Conservation (phyloP, 2,888 invertebrate genomes). For the Drosophila meridionalis region DNA sequence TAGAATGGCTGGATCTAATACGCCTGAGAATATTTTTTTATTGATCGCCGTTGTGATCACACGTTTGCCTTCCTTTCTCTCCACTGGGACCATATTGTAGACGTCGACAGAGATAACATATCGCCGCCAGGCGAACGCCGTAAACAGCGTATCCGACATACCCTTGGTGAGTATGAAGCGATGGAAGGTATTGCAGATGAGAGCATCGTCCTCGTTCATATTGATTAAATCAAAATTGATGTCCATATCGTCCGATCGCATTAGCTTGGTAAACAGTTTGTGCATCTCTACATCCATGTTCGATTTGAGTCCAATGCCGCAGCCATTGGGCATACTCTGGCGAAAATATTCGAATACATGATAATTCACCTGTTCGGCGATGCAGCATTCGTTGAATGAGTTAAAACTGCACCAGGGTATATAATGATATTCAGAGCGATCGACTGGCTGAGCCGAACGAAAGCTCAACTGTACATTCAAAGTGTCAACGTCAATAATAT, state of each 20-base stretch:
- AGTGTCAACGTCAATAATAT: slow-evolving; percentile 21
- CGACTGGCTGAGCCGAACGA: slow-evolving; percentile 43
- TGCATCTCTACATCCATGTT: slow-evolving; percentile 51
- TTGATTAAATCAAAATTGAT: slow-evolving; percentile 52
- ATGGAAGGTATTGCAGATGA: slow-evolving; percentile 73
- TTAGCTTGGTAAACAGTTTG: slow-evolving; percentile 42
- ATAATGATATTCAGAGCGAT: slow-evolving; percentile 38
- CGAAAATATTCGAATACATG: slow-evolving; percentile 64
- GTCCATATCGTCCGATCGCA: slow-evolving; percentile 53
- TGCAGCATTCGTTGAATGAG: slow-evolving; percentile 36
- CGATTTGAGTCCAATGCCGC: slow-evolving; percentile 51
- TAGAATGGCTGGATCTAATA: slow-evolving; percentile 68
- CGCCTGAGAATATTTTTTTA: slow-evolving; percentile 65
- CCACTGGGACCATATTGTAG: slow-evolving; percentile 23
- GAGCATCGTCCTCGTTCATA: slow-evolving; percentile 37
- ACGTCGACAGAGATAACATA: slow-evolving; percentile 66
- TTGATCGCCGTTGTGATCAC: not conserved
- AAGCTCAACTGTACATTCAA: slow-evolving; percentile 51
- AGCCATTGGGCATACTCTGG: not conserved
- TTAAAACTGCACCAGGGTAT: slow-evolving; percentile 57
- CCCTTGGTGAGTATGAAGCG: slow-evolving; percentile 68
- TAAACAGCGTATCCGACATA: slow-evolving; percentile 51
- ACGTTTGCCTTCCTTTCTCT: slow-evolving; percentile 22
- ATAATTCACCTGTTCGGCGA: slow-evolving; percentile 48
- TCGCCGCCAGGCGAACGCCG: slow-evolving; percentile 40